Conservation (phyloP, 2,888 invertebrate species). For the Lithophane ornitopus region DNA sequence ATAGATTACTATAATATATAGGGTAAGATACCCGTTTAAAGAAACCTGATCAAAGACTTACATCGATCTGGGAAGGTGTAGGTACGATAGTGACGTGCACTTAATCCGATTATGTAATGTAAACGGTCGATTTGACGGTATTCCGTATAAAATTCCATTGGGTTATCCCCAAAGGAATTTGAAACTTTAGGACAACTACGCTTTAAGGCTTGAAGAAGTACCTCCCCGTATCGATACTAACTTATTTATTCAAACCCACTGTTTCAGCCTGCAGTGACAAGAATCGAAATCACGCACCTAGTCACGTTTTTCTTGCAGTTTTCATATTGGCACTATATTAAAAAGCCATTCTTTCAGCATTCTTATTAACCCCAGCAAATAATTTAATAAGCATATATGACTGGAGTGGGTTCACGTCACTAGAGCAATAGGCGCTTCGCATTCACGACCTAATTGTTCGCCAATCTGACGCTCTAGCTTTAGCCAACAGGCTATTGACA, state of each 20-base stretch:
- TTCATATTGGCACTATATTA: neutral
- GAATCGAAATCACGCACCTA: neutral
- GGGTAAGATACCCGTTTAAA: conserved; percentile 24
- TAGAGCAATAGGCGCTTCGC: neutral
- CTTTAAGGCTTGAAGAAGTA: neutral
- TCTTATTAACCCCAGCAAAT: neutral
- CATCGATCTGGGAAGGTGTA: conserved; percentile 28
- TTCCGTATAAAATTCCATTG: conserved; percentile 29
- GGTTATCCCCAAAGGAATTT: conserved; percentile 17
- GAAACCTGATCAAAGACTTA: conserved; percentile 54
- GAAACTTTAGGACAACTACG: neutral
- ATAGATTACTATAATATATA: too few species aligned
- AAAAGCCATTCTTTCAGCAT: too few species aligned
- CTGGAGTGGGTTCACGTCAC: neutral
- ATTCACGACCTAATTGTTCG: conserved; percentile 12
- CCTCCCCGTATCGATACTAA: neutral
- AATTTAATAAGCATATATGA: neutral
- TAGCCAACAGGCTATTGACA: neutral
- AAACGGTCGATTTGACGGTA: conserved; percentile 32
- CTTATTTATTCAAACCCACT: too few species aligned
- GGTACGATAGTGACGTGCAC: conserved; percentile 24
- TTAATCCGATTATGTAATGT: conserved; percentile 54
- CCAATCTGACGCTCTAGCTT: neutral
- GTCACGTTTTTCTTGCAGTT: neutral
- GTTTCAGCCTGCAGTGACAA: neutral